Percentiles rank a stretch among this genome's conserved stretches.
Evolutionary conservation across 2,888 invertebrate species (phyloP).

Genomic region (Drosophila lacicola): DNA sequence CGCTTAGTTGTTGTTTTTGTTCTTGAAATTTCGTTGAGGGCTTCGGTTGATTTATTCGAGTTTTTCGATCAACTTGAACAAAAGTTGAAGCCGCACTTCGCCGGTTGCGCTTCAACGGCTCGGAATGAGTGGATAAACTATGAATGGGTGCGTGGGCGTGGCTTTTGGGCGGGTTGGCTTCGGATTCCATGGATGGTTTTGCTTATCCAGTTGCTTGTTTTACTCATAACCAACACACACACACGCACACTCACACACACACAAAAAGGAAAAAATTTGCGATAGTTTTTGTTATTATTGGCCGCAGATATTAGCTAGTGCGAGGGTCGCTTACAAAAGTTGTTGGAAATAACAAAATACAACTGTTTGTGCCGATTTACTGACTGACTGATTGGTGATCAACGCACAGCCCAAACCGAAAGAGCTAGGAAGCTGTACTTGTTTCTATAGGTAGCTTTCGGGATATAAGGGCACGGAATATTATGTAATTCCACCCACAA

Average conservation of each 20-base stretch:
- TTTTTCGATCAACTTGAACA: conserved; percentile 64
- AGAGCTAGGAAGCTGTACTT: no score
- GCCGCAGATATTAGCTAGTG: conserved; percentile 36
- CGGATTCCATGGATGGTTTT: conserved; percentile 12
- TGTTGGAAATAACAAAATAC: neutral
- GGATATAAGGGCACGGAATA: no score
- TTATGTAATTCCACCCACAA: no score
- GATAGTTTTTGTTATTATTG: conserved; percentile 44
- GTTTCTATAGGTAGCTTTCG: no score
- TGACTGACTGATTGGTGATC: no score
- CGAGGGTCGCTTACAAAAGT: conserved; percentile 26
- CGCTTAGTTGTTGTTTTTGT: conserved; percentile 24
- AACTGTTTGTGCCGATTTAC: no score
- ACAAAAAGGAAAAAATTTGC: conserved; percentile 20
- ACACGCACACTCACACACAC: conserved; percentile 8
- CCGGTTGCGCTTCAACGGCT: conserved; percentile 68
- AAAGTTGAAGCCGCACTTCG: conserved; percentile 71
- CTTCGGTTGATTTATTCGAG: conserved; percentile 46
- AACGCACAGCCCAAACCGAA: no score
- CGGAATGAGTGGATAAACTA: conserved; percentile 65
- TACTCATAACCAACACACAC: conserved; percentile 4
- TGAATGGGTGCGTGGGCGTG: conserved; percentile 37
- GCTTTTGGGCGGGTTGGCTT: neutral
- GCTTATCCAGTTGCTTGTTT: conserved; percentile 33
- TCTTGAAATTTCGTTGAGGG: conserved; percentile 13